Evolutionary conservation across 1,140 invertebrate genomes (phyloP), one percentile per base, ranked within the genome.

Genomic region (Rhopalosiphum padi): DNA sequence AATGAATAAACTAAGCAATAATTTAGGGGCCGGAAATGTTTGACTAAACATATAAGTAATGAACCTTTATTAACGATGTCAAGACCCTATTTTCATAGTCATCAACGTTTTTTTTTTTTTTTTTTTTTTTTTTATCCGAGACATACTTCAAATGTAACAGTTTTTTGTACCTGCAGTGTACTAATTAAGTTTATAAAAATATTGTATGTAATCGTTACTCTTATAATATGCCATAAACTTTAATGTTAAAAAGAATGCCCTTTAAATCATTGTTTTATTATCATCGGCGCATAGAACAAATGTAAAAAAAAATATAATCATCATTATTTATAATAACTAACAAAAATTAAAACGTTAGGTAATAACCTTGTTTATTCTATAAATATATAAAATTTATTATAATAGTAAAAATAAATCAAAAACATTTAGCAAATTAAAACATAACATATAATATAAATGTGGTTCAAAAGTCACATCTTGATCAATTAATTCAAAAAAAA

Each of bases 21-120:
- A 41, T 89, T 89, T 89, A 89, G 35, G 35, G 88, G 37, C 88
- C 88, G 88, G 88, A 89, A 55, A 37, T 25, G 88, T 55, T 89
- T 89, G 48, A 35, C 48, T 53, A 53, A 89, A 89, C 2, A 87
- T 87, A 21, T 48, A 43, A 88, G 86, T 9, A 88, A 88, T 22
- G 35, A 41, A 89, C 51, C 23, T 55, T 55, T 41, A 23, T 89
- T 89, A 25, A 89, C 23, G 18, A 53, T 21, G 35, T 89, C 55
- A 23, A 15, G 35, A 23, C 35, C 55, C 30, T 51, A 23, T 87
- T 87, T n/a, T 37, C n/a, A n/a, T 77, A n/a, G 41, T 88, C 11
- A 41, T 85, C 21, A 11, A 89, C 22, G 5, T n/a, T 77, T n/a
- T 77, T 68, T 68, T n/a, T 68, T 68, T n/a, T 60, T 51, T n/a